Conservation (phyloP, 2,797 vertebrate species). For the Petrocephalus schoutedeni region DNA sequence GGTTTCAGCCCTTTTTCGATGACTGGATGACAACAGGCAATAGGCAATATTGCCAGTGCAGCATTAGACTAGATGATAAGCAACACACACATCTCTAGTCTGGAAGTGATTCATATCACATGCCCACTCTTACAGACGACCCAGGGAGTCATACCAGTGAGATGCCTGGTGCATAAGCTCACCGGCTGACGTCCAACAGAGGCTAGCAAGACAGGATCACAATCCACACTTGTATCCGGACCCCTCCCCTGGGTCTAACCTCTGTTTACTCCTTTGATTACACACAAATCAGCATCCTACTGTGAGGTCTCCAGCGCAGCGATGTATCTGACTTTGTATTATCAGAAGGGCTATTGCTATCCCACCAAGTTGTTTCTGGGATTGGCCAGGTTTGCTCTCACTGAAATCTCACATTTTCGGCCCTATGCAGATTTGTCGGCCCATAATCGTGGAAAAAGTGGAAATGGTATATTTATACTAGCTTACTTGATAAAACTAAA, state of each 20-base stretch:
- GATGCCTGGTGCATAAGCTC: not conserved
- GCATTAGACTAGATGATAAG: not conserved
- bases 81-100: not conserved
- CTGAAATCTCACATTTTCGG: not conserved
- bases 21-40: not conserved
- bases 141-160: not conserved
- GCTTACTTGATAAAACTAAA: not conserved
- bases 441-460: not conserved
- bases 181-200: not conserved
- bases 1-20: not conserved
- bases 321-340: not conserved
- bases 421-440: not conserved
- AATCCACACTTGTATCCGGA: not conserved
- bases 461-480: not conserved
- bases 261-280: conserved; percentile 16
- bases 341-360: not conserved
- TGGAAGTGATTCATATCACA: not conserved
- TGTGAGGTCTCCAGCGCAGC: not conserved
- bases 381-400: not conserved
- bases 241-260: not conserved
- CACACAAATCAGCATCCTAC: conserved; percentile 13
- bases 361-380: not conserved
- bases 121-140: not conserved
- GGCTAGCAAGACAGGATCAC: not conserved
- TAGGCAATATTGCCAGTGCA: not conserved